A percentile compares a stretch with the other conserved stretches of the same genome.
Evolutionary conservation across 2,797 vertebrate genomes (phyloP).

Genomic region (Borostomias antarcticus): DNA sequence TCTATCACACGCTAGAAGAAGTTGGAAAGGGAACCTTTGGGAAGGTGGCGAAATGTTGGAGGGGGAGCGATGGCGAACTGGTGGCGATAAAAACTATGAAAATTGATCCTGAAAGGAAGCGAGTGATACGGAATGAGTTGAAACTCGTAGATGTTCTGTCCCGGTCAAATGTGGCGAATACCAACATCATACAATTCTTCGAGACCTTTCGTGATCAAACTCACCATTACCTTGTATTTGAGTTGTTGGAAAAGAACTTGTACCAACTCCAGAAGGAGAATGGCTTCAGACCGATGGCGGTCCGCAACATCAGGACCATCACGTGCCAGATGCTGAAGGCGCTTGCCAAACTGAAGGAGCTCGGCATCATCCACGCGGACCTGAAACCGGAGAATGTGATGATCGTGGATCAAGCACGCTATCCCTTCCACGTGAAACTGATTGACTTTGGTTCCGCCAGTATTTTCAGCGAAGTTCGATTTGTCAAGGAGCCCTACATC

Average conservation of each 20-base stretch:
- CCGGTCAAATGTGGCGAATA: constrained; percentile 54
- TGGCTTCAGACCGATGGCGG: constrained; percentile 65
- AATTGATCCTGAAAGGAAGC: constrained; percentile 50
- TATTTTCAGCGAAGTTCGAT: constrained; percentile 66
- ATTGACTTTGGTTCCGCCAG: constrained; percentile 79
- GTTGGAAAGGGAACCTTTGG: constrained; percentile 78
- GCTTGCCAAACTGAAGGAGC: constrained; percentile 70
- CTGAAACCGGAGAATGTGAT: constrained; percentile 80
- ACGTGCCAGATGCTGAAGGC: constrained; percentile 70
- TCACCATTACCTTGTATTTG: constrained; percentile 76
- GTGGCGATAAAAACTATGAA: constrained; percentile 77
- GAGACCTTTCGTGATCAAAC: constrained; percentile 64
- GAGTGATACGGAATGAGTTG: constrained; percentile 69
- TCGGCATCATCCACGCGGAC: constrained; percentile 76
- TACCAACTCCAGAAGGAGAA: constrained; percentile 74
- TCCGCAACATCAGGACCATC: constrained; percentile 73
- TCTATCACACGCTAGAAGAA: constrained; percentile 68
- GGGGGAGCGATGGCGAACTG: constrained; percentile 69
- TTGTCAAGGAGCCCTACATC: constrained; percentile 71
- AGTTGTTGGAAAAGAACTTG: constrained; percentile 77
- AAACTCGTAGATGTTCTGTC: constrained; percentile 65
- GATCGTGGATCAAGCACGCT: constrained; percentile 74
- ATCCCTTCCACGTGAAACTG: constrained; percentile 77
- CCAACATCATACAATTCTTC: constrained; percentile 71
- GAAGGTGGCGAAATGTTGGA: constrained; percentile 72